Percentiles rank a stretch among this genome's conserved stretches.
These are phyloP conservation scores for Mesorhabditis belari DNA, from an alignment of 2,888 invertebrate genomes.

Conservation along the genomic window DNA sequence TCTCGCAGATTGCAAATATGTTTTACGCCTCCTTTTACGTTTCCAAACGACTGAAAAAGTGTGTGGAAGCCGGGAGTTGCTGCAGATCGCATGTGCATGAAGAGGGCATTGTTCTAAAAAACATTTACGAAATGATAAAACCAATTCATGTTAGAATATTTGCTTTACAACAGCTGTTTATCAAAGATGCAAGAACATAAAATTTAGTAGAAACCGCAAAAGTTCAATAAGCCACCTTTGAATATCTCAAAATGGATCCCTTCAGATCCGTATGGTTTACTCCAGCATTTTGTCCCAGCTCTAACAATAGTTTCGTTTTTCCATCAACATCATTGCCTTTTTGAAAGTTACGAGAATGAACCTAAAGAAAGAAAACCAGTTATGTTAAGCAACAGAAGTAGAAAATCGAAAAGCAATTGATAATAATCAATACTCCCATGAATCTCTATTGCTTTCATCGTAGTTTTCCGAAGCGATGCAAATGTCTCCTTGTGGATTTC, in stretches of 20 bases:
- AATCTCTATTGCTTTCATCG: too few species aligned
- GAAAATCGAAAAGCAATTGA: too few species aligned
- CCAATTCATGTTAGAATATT: too few species aligned
- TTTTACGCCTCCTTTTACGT: slow-evolving; percentile 65
- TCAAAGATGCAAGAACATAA: too few species aligned
- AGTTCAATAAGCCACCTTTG: slow-evolving; percentile 12
- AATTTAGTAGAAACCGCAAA: background rate
- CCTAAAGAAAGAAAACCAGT: too few species aligned
- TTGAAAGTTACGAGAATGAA: too few species aligned
- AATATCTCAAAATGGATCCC: slow-evolving; percentile 25
- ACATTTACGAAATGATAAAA: too few species aligned
- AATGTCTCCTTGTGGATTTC: too few species aligned
- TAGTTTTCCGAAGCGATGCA: too few species aligned
- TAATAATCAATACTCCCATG: too few species aligned
- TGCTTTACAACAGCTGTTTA: too few species aligned
- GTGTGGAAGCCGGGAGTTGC: slow-evolving; percentile 27
- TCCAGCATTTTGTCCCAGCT: slow-evolving; percentile 26
- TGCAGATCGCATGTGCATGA: slow-evolving; percentile 23
- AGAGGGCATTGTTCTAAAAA: slow-evolving; percentile 26
- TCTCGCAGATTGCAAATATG: slow-evolving; percentile 66
- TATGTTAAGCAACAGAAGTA: too few species aligned
- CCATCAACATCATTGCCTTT: slow-evolving; percentile 8
- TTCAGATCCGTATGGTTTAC: slow-evolving; percentile 30
- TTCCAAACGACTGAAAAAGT: slow-evolving; percentile 62
- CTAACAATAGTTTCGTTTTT: slow-evolving; percentile 14